Percentiles rank a stretch among this genome's conserved stretches.
These are phyloP conservation scores for Porites divaricata DNA, from an alignment of 92 coral and sea anemone genomes.

Conservation along the genomic window DNA sequence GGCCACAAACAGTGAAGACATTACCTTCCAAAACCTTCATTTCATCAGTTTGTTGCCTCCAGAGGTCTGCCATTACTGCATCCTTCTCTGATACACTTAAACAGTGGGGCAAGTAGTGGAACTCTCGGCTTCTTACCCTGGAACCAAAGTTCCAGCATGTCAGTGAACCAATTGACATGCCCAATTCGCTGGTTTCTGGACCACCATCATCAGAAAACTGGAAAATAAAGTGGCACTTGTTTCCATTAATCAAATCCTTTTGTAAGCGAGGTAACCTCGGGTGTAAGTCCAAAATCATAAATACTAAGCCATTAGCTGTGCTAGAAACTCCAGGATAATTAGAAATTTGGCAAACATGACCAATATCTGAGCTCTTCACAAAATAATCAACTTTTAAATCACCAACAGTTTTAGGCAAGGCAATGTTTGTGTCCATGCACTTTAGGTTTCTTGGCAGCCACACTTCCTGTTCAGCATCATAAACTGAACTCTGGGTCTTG, in stretches of 20 bases:
- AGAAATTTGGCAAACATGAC: constrained; percentile 43
- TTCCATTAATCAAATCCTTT: constrained; percentile 33
- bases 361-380: constrained; percentile 48
- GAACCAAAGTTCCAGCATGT: constrained; percentile 72
- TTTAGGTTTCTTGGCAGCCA: no score
- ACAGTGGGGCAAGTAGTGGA: constrained; percentile 66
- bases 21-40: constrained; percentile 63
- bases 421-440: no score
- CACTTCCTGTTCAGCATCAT: no score
- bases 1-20: constrained; percentile 41
- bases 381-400: no score
- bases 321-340: constrained; percentile 53
- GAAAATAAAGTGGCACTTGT: constrained; percentile 14
- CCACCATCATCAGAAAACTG: constrained; percentile 59
- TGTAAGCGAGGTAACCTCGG: constrained; percentile 18
- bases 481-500: no score
- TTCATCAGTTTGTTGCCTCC: constrained; percentile 63
- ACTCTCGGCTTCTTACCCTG: constrained; percentile 60
- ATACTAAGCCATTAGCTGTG: constrained; percentile 56
- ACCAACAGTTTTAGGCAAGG: no score
- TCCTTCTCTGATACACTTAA: constrained; percentile 65
- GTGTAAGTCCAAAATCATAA: constrained; percentile 56
- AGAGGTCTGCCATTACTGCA: constrained; percentile 62
- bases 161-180: constrained; percentile 66
- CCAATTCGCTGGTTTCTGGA: constrained; percentile 51